Evolutionary conservation across 2,113 vertebrate genomes (phyloP), one percentile per base, ranked within the genome.

Genomic region (Chaetops frenatus): DNA sequence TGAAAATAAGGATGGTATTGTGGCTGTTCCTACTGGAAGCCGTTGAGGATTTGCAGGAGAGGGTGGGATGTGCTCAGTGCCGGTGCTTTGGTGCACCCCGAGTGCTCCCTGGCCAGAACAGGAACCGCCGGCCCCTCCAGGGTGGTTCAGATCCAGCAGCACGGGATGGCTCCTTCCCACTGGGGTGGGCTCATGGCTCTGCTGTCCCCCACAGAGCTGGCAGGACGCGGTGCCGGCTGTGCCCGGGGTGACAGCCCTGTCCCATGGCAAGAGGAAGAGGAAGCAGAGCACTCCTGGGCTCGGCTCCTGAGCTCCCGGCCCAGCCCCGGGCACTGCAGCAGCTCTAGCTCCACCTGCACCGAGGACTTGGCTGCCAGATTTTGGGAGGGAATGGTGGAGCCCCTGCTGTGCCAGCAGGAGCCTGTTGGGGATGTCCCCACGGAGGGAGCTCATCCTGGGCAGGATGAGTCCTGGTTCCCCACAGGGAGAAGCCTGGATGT

Each of bases 341-440:
- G 76, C 54, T 95, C 95, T 73, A 97, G 96, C 62, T 96, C 96
- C 5, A 44, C 98, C 86, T 95, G 98, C 94, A 98, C 98, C 0
- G 98, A 99, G 82, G 98, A 99, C 91, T 98, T 98, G 6, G 96
- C 94, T 33, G 61, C 83, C 31, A 76, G 95, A 36, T 98, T 98
- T 94, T 66, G 38, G 33, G 97, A 98, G 23, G 95, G 95, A 58
- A 97, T 97, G 97, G 94, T 98, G 10, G 97, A 98, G 15, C 42
- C 97, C 5, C 81, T 42, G 79, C 57, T n/a, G 58, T 56, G 57
- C 45, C 86, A 40, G 1, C 33, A 47, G 50, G 90, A 79, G 22
- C 42, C 36, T 0, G 1, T 31, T 25, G 77, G 50, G 70, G 15
- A 2, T 38, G 27, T 35, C 27, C 36, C n/a, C 19, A 1, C 3